These are phyloP conservation scores for Oxyruncus cristatus DNA, from an alignment of 2,113 vertebrate genomes.

Conservation along the genomic window DNA sequence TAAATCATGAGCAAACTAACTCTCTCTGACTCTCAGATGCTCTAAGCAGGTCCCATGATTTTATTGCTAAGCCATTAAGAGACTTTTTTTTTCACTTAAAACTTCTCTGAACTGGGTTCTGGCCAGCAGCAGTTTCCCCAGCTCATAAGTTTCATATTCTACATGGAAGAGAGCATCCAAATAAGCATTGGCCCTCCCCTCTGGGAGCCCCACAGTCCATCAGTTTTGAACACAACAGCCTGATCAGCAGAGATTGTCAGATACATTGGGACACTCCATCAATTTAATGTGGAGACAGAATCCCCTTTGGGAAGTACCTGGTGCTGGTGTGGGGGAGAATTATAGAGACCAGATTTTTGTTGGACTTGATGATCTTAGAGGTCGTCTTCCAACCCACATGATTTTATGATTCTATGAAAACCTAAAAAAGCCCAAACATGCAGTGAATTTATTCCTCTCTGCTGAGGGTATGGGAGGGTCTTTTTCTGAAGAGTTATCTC, in stretches of 20 bases:
- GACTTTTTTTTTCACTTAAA: neutral
- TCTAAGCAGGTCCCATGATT: neutral
- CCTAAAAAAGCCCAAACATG: neutral
- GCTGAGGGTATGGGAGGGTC: neutral
- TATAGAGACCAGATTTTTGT: neutral
- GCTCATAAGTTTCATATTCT: neutral
- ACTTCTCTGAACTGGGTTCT: neutral
- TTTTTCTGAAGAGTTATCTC: neutral
- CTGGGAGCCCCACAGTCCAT: neutral
- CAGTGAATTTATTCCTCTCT: neutral
- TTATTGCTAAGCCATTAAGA: neutral
- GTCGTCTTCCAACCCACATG: neutral
- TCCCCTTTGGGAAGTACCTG: neutral
- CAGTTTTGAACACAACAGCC: neutral
- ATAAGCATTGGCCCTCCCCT: neutral
- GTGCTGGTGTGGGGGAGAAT: neutral
- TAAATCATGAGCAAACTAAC: neutral
- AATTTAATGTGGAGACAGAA: slow-evolving; percentile 5
- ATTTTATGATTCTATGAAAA: neutral
- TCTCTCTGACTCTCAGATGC: neutral
- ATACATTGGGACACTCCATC: neutral
- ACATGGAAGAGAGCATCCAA: neutral
- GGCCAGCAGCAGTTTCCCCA: neutral
- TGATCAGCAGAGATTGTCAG: neutral
- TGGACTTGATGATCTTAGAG: neutral